These are phyloP conservation scores for Keiferia lycopersicella DNA, from an alignment of 2,888 invertebrate genomes.

Conservation along the genomic window DNA sequence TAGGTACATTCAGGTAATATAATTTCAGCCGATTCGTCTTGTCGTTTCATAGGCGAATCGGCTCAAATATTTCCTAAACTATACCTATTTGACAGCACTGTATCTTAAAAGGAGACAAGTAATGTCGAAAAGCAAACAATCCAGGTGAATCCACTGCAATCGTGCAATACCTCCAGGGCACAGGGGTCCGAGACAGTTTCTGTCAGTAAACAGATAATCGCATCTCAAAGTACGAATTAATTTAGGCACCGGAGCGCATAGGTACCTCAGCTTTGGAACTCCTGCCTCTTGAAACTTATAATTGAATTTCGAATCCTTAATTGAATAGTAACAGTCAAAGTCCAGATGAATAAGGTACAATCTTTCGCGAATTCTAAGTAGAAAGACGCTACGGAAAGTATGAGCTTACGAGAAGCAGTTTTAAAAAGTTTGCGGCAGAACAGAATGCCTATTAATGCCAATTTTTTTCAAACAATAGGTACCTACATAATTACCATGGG, in stretches of 20 bases:
- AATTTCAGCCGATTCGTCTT: no score
- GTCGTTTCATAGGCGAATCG: no score
- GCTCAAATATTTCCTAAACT: no score
- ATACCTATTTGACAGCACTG: no score
- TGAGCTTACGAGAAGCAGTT: neutral
- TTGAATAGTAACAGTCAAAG: constrained; percentile 66
- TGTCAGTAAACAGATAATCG: constrained; percentile 42
- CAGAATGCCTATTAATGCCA: no score
- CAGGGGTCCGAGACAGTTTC: constrained; percentile 11
- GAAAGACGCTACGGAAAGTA: neutral
- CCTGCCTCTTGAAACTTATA: constrained; percentile 62
- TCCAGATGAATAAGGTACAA: constrained; percentile 55
- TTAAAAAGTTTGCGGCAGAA: no score
- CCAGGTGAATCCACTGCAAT: neutral
- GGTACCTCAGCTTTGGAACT: constrained; percentile 46
- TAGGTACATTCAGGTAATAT: no score
- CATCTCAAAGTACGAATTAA: constrained; percentile 55
- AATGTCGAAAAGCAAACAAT: neutral
- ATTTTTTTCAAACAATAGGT: no score
- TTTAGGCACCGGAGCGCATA: constrained; percentile 52
- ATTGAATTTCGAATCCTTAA: constrained; percentile 66
- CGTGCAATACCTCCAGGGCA: constrained; percentile 14
- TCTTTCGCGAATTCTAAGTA: constrained; percentile 25
- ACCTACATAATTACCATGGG: no score
- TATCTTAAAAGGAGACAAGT: neutral